These are phyloP conservation scores for Proteles cristata DNA, from an alignment of 2,113 vertebrate genomes.

Conservation along the genomic window DNA sequence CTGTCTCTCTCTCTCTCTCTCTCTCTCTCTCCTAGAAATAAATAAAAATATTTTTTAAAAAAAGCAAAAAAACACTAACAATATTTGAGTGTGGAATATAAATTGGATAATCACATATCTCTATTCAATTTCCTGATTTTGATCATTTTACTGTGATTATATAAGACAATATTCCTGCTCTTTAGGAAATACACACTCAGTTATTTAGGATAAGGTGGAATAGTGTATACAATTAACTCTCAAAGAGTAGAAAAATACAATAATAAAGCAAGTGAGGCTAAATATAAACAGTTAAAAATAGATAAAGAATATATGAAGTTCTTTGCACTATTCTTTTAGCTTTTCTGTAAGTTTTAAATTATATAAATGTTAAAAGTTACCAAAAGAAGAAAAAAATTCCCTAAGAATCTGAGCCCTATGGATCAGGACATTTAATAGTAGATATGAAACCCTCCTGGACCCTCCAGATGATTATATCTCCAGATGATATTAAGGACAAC, in stretches of 20 bases:
- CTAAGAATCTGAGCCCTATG: background rate
- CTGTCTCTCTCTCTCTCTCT: no score
- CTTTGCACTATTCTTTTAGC: background rate
- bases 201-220: background rate
- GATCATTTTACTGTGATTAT: background rate
- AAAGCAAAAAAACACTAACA: background rate
- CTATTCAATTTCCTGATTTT: background rate
- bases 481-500: background rate
- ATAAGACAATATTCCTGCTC: background rate
- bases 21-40: no score
- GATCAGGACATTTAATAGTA: background rate
- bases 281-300: background rate
- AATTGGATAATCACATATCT: background rate
- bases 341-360: background rate
- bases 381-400: background rate
- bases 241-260: background rate
- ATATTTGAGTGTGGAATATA: background rate
- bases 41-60: no score
- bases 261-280: background rate
- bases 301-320: background rate
- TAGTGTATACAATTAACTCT: background rate
- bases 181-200: background rate
- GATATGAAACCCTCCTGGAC: background rate
- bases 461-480: background rate
- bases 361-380: background rate